A percentile compares a stretch with the other conserved stretches of the same genome.
These are phyloP conservation scores for Caloenas nicobarica DNA, from an alignment of 2,113 vertebrate genomes.

Conservation along the genomic window DNA sequence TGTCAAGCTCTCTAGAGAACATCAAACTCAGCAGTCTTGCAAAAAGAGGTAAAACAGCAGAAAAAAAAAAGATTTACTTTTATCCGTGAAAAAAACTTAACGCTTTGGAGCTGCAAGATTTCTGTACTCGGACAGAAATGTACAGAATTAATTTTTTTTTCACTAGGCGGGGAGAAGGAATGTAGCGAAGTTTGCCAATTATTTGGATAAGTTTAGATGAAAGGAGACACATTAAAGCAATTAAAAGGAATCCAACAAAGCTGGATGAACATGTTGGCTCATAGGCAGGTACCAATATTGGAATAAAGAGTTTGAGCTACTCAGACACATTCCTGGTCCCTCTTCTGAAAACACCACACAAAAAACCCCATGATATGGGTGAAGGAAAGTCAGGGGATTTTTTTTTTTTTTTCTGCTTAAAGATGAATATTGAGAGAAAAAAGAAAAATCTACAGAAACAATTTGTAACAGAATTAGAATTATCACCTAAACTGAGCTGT, in stretches of 20 bases:
- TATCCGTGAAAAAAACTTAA: not conserved
- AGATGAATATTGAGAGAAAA: not conserved
- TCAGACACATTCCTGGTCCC: not conserved
- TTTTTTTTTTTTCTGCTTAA: not conserved
- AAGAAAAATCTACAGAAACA: not conserved
- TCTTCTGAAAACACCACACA: not conserved
- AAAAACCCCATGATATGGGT: not conserved
- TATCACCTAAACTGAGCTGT: not conserved
- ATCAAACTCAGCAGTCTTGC: not conserved
- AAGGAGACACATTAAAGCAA: not conserved
- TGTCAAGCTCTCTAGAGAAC: conserved; percentile 17
- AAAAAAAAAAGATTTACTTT: conserved; percentile 7
- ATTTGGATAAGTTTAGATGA: not conserved
- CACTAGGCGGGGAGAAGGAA: not conserved
- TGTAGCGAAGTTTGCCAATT: not conserved
- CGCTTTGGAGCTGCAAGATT: not conserved
- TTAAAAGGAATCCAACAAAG: not conserved
- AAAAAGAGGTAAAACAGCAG: conserved; percentile 31
- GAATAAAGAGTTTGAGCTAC: not conserved
- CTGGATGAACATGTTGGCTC: not conserved
- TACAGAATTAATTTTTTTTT: not conserved
- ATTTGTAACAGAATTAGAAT: not conserved
- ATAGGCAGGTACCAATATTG: not conserved
- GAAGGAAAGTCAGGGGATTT: not conserved
- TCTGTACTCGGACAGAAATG: not conserved